Evolutionary conservation across 2,113 vertebrate genomes (phyloP).

Genomic region (Phylloscopus whistleri): DNA sequence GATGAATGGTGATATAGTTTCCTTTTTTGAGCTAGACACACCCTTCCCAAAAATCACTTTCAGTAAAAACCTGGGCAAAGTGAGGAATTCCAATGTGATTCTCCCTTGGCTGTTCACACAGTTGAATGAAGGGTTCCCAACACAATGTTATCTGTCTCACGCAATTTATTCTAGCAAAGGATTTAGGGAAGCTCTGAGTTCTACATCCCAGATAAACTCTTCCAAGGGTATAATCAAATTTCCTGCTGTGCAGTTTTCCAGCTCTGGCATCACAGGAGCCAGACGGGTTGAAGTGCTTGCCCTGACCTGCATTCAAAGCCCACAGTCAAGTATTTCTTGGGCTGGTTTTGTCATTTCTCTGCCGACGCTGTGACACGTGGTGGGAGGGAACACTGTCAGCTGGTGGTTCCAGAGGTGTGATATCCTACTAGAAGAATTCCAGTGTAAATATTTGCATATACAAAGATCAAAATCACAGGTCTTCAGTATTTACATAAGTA

Average conservation of each 20-base stretch:
- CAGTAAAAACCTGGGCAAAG: neutral
- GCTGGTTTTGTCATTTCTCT: neutral
- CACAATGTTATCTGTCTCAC: neutral
- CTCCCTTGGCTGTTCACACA: neutral
- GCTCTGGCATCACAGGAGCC: neutral
- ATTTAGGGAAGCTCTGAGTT: neutral
- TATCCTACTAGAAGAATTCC: slow-evolving; percentile 21
- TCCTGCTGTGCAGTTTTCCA: neutral
- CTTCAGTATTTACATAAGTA: slow-evolving; percentile 46
- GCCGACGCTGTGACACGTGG: neutral
- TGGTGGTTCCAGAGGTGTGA: slow-evolving; percentile 38
- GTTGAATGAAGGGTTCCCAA: neutral
- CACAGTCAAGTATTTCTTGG: neutral
- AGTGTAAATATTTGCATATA: slow-evolving; percentile 59
- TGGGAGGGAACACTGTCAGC: neutral
- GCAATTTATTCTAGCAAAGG: neutral
- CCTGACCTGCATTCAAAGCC: neutral
- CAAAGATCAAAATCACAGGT: slow-evolving; percentile 48
- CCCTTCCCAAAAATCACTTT: neutral
- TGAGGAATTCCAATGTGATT: neutral
- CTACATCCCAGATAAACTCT: neutral
- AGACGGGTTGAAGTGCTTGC: neutral
- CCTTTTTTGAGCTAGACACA: neutral
- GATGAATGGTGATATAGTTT: neutral
- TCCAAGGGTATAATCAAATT: neutral